Evolutionary conservation across 2,888 invertebrate species (phyloP).

Genomic region (Halictus quadricinctus): DNA sequence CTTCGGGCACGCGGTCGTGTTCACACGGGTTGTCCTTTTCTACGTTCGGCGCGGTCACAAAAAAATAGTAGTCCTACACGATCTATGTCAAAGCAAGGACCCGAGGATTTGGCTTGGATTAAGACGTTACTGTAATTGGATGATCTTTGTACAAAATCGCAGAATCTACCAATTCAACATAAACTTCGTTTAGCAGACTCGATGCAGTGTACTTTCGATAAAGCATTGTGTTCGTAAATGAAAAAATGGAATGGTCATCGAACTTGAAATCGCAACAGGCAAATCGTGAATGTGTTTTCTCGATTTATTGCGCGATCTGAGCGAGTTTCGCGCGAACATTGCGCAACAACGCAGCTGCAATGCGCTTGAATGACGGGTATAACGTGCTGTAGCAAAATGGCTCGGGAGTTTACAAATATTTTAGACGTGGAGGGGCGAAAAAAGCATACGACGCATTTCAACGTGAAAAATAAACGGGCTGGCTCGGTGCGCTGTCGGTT

Average conservation of each 20-base stretch:
- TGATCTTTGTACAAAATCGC: neutral
- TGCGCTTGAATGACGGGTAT: neutral
- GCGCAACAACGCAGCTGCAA: neutral
- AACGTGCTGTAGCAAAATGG: neutral
- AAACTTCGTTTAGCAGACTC: neutral
- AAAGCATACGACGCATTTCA: neutral
- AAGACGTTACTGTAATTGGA: no score
- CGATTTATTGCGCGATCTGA: neutral
- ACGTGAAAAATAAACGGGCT: neutral
- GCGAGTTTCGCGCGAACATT: neutral
- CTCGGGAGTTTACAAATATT: neutral
- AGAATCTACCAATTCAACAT: neutral
- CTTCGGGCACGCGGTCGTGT: no score
- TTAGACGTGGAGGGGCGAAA: neutral
- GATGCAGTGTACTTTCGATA: neutral
- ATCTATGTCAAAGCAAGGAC: no score
- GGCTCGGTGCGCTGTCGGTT: neutral
- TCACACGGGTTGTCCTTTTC: no score
- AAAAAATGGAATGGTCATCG: neutral
- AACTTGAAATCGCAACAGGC: neutral
- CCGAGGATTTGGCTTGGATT: no score
- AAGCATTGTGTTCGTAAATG: neutral
- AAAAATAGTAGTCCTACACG: no score
- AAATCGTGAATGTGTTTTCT: neutral
- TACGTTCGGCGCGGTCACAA: no score